Conservation (phyloP, 2,797 vertebrate genomes). For the Crossoptilon crossoptilon region DNA sequence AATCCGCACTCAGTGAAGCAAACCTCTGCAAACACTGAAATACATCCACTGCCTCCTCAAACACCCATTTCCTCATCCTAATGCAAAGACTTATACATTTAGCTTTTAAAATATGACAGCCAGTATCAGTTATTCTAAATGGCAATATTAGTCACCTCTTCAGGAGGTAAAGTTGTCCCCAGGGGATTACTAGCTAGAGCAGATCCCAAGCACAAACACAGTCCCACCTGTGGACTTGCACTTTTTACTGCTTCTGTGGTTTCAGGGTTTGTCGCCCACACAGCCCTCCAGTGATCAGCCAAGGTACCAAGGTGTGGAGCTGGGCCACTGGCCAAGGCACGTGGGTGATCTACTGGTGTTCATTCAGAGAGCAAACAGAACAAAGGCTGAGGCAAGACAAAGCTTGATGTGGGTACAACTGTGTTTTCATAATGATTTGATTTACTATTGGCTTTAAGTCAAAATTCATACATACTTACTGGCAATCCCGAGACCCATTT, state of each 20-base stretch:
- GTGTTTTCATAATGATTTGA: not conserved
- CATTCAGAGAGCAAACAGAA: not conserved
- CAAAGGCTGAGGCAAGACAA: not conserved
- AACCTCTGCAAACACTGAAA: not conserved
- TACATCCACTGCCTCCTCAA: not conserved
- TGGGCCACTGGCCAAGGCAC: not conserved
- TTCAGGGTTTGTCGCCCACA: not conserved
- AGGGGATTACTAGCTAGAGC: not conserved
- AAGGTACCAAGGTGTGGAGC: not conserved
- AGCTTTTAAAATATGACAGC: not conserved
- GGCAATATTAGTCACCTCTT: not conserved
- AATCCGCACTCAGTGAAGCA: not conserved
- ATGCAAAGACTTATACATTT: not conserved
- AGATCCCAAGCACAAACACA: not conserved
- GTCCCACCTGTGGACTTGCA: not conserved
- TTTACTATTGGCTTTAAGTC: not conserved
- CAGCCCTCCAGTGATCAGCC: not conserved
- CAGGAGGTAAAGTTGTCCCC: not conserved
- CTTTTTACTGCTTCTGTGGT: not conserved
- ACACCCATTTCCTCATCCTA: not conserved
- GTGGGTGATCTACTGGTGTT: not conserved
- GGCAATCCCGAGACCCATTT: not conserved
- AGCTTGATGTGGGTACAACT: not conserved
- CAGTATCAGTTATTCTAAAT: not conserved
- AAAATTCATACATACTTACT: not conserved